phyloP scores from a whole-genome alignment of 2,888 invertebrate genomes.

The Cistogaster globosa region DNA sequence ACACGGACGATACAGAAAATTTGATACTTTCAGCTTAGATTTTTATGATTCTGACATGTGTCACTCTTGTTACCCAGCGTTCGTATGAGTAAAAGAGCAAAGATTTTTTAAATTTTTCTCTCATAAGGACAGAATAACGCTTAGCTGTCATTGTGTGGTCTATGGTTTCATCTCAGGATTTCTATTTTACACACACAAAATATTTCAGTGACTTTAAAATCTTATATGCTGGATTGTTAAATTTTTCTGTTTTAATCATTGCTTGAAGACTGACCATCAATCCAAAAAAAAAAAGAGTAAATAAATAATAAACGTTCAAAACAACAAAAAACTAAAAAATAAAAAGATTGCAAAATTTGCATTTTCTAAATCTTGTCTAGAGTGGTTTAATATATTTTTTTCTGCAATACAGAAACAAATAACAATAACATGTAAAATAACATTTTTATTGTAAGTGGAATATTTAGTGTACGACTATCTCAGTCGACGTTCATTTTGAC shows the following conservation, averaged over 20 bases:
- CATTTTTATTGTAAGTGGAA: constrained; percentile 23
- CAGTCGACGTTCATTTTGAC: constrained; percentile 43
- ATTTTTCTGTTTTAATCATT: constrained; percentile 30
- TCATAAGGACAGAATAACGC: constrained; percentile 52
- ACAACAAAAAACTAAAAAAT: constrained; percentile 9
- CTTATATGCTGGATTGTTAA: constrained; percentile 61
- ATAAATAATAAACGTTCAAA: constrained; percentile 36
- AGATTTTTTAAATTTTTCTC: constrained; percentile 39
- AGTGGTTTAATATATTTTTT: constrained; percentile 62
- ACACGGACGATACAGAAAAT: constrained; percentile 55
- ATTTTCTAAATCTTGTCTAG: constrained; percentile 77
- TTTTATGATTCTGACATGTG: constrained; percentile 81
- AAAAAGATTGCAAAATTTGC: constrained; percentile 76
- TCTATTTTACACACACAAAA: constrained; percentile 51
- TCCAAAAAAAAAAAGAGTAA: too few relatives aligned
- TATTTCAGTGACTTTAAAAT: constrained; percentile 31
- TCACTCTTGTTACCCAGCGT: constrained; percentile 79
- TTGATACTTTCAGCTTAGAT: constrained; percentile 68
- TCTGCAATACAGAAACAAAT: constrained; percentile 44
- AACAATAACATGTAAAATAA: constrained; percentile 43
- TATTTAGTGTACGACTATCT: background rate
- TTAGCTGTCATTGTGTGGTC: constrained; percentile 71
- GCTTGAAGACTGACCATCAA: constrained; percentile 62
- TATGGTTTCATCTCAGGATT: constrained; percentile 69
- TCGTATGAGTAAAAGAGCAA: constrained; percentile 33